Conservation (phyloP, 2,113 vertebrate species). For the Misgurnus anguillicaudatus region DNA sequence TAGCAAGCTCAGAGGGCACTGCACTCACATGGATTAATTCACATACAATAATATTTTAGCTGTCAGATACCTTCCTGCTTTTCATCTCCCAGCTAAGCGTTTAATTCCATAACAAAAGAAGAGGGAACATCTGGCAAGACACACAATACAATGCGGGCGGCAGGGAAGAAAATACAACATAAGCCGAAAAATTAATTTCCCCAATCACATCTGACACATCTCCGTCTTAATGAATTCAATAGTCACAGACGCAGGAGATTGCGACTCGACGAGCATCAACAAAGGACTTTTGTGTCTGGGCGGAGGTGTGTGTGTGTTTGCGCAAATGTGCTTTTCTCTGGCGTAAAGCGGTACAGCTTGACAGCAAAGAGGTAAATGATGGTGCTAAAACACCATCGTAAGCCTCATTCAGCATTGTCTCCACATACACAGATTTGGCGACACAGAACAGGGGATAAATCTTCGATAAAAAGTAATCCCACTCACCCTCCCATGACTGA, state of each 20-base stretch:
- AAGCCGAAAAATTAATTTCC: conserved; percentile 45
- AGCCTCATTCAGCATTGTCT: conserved; percentile 16
- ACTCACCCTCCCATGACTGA: conserved; percentile 88
- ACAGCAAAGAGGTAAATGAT: conserved; percentile 20
- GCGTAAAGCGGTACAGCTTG: conserved; percentile 8
- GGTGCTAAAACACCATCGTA: not conserved
- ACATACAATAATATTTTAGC: conserved; percentile 28
- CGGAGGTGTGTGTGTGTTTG: not conserved
- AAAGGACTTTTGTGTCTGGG: not conserved
- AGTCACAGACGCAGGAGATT: not conserved
- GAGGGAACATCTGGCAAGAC: conserved; percentile 34
- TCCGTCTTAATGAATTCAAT: conserved; percentile 37
- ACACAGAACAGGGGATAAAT: not conserved
- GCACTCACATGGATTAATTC: conserved; percentile 41
- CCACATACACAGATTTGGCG: not conserved
- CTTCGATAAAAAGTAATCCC: conserved; percentile 11
- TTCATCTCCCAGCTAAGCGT: conserved; percentile 7
- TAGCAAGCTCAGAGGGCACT: conserved; percentile 22
- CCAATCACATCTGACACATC: conserved; percentile 27
- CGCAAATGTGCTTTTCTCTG: not conserved
- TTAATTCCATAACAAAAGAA: conserved; percentile 44
- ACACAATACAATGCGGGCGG: conserved; percentile 22
- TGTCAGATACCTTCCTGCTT: conserved; percentile 35
- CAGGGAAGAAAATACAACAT: conserved; percentile 16
- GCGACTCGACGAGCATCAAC: not conserved